Conservation (phyloP, 2,113 vertebrate genomes). For the Chamaetylas fuelleborni region DNA sequence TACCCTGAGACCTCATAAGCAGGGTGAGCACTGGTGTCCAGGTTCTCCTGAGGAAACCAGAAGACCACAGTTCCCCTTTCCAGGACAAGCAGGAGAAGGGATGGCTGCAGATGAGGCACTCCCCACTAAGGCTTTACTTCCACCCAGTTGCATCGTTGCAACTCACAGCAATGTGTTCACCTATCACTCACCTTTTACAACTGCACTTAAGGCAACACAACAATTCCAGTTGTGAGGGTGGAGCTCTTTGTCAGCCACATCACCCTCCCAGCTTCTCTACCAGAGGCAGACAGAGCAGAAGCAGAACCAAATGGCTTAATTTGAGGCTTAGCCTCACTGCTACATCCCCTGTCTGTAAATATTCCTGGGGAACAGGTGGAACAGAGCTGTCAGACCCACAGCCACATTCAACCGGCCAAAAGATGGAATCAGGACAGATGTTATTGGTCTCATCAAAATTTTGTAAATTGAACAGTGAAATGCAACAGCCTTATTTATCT, state of each 20-base stretch:
- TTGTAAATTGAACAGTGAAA: neutral
- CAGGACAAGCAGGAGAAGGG: neutral
- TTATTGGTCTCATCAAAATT: conserved; percentile 24
- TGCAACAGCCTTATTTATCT: conserved; percentile 11
- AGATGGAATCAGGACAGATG: neutral
- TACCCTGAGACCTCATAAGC: rapidly evolving
- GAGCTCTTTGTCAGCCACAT: neutral
- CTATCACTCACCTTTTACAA: neutral
- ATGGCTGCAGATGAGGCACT: neutral
- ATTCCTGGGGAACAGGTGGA: neutral
- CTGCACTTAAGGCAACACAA: neutral
- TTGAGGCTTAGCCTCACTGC: too few species aligned
- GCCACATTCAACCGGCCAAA: neutral
- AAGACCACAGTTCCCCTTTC: too few species aligned
- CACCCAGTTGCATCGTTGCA: rapidly evolving
- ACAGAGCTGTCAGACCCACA: neutral
- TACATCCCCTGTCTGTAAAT: neutral
- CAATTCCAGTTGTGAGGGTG: neutral
- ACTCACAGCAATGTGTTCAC: neutral
- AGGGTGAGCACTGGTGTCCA: rapidly evolving
- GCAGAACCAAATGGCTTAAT: neutral
- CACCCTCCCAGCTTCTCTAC: neutral
- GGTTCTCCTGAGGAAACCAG: neutral
- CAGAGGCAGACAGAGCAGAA: neutral
- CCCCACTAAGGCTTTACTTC: neutral